Base-by-base conservation (phyloP, 2,797 vertebrate species). In the Todus mexicanus region DNA sequence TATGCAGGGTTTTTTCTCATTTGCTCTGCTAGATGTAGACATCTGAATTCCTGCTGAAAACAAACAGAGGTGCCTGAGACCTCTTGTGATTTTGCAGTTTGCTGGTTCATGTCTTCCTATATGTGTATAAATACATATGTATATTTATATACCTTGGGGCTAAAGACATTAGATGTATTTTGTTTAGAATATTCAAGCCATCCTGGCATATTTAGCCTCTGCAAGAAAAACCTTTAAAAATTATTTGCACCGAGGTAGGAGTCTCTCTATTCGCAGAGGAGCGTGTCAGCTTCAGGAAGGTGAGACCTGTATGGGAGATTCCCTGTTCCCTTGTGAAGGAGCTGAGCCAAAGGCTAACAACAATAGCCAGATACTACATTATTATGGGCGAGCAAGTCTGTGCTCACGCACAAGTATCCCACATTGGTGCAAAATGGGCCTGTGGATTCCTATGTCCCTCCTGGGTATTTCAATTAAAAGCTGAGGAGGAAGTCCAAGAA, bases 401-500 rank as follows among this genome's bases (percentile, higher is more conserved):
- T 47, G 60, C 83, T 83, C 12, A 23, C 27, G 7, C 16, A 35
- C 2, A 15, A 94, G 61, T 64, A 75, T 78, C 70, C 89, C 25
- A 15, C 77, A n/a, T 69, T 13, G 7, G 54, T 77, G 75, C 79
- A 83, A 57, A 92, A 80, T 1, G 6, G 65, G 84, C 75, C 72
- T 1, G 26, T 72, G 79, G 76, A 89, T 93, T 95, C 72, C 91
- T 87, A 54, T 1, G 5, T 93, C 70, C 71, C 79, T 95, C 76
- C 70, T 50, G 90, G 87, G 70, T 91, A 66, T 96, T 93, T 92
- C 82, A 96, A 85, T 92, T 90, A 85, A 91, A 92, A 89, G 65
- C 76, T 0, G 4, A 57, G 82, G 75, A 92, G 60, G 81, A 89
- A 90, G 69, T 90, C 95, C 90, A 95, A 96, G 87, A 96, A 93